phyloP scores from a whole-genome alignment of 2,888 invertebrate genomes.

The Myathropa florea region DNA sequence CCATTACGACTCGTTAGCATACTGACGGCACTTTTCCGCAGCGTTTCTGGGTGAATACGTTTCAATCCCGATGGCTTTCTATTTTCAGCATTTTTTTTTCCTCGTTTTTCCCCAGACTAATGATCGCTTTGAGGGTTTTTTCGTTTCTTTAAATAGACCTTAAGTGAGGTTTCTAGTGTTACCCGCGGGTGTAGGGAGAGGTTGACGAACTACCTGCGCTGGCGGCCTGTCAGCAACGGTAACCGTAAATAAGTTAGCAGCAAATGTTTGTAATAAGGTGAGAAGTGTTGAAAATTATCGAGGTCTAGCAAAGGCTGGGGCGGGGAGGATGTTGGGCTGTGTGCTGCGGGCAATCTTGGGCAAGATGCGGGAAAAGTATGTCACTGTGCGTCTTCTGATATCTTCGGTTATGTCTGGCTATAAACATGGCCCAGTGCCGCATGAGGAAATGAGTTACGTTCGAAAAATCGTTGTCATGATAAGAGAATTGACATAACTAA shows the following conservation, averaged over 20 bases:
- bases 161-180: background rate
- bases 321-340: background rate
- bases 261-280: background rate
- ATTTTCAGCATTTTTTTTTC: background rate
- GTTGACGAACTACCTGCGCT: background rate
- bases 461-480: no score
- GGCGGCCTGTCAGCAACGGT: background rate
- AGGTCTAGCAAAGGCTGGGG: background rate
- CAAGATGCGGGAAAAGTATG: background rate
- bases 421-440: background rate
- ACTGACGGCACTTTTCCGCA: conserved; percentile 54
- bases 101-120: background rate
- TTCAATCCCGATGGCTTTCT: conserved; percentile 23
- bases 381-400: background rate
- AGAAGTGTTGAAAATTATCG: background rate
- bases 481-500: background rate
- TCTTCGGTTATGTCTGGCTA: no score
- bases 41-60: conserved; percentile 41
- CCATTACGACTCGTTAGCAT: conserved; percentile 54
- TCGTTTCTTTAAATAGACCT: background rate
- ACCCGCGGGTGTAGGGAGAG: background rate
- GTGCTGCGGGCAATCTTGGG: background rate
- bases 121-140: background rate
- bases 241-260: background rate
- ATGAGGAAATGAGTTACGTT: background rate